These are phyloP conservation scores for Delichon dasypus DNA, from an alignment of 2,797 vertebrate genomes.

Conservation along the genomic window DNA sequence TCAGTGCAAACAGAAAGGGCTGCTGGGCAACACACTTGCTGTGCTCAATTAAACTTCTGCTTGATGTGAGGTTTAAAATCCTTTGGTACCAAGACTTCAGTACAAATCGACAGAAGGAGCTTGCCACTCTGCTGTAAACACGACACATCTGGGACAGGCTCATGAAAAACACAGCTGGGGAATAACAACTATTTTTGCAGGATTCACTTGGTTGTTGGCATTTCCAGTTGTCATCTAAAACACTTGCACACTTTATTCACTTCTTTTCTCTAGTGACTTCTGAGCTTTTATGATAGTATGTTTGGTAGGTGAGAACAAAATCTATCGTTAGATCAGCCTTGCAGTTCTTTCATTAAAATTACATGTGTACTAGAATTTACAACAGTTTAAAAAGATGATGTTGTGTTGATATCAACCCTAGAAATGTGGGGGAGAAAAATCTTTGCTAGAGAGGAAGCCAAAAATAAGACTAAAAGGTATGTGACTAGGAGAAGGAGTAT, in stretches of 20 bases:
- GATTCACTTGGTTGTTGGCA: neutral
- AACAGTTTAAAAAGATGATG: neutral
- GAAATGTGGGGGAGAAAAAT: neutral
- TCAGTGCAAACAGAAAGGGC: neutral
- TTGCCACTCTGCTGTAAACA: neutral
- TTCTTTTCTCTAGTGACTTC: neutral
- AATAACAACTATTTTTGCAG: constrained; percentile 10
- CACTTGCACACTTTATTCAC: neutral
- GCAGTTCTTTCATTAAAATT: neutral
- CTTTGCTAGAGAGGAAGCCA: neutral
- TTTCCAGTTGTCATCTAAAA: neutral
- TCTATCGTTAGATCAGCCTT: neutral
- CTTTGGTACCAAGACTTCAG: neutral
- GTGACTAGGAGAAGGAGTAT: neutral
- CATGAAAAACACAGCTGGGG: neutral
- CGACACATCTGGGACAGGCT: neutral
- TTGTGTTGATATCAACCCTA: neutral
- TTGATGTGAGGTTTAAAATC: constrained; percentile 16
- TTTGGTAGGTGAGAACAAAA: constrained; percentile 4
- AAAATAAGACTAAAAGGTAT: neutral
- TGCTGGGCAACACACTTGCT: constrained; percentile 1
- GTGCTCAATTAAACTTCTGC: constrained; percentile 17
- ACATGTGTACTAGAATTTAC: neutral
- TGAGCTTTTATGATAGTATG: neutral
- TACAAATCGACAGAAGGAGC: neutral